Percentiles rank a stretch among this genome's conserved stretches.
phyloP scores from a whole-genome alignment of 1,140 invertebrate species.

The Zaprionus tsacasi region DNA sequence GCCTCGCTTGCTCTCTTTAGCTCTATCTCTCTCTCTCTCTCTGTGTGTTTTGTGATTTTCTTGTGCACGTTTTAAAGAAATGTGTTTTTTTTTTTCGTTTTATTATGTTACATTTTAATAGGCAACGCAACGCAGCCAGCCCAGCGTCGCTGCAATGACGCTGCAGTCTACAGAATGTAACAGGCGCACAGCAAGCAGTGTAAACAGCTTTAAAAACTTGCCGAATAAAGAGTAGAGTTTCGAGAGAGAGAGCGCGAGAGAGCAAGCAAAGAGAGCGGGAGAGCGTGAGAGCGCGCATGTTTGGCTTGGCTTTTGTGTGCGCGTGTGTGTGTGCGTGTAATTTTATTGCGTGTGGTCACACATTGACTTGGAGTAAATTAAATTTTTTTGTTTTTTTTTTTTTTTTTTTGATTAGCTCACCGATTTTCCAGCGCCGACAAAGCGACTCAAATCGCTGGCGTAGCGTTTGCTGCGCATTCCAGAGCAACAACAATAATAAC shows the following conservation, averaged over 20 bases:
- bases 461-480: conserved; percentile 77
- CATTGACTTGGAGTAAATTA: conserved; percentile 25
- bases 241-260: conserved; percentile 16
- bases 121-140: conserved; percentile 26
- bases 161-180: conserved; percentile 83
- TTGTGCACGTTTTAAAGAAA: conserved; percentile 60
- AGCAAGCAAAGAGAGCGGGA: conserved; percentile 13
- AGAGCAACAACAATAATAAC: conserved; percentile 10
- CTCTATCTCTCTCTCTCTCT: conserved; percentile 20
- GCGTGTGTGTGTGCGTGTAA: conserved; percentile 21
- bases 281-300: conserved; percentile 42
- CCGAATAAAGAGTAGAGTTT: background rate
- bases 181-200: conserved; percentile 59
- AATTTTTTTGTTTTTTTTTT: conserved; percentile 15
- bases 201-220: background rate
- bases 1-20: conserved; percentile 17
- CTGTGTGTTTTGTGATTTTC: conserved; percentile 51
- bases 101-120: conserved; percentile 51
- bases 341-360: conserved; percentile 41
- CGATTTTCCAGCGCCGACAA: conserved; percentile 72
- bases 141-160: conserved; percentile 74
- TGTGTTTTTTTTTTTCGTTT: conserved; percentile 9
- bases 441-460: conserved; percentile 72
- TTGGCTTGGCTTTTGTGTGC: conserved; percentile 1
- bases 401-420: conserved; percentile 56